Conservation (phyloP, 2,113 vertebrate species). For the Microtus ochrogaster region DNA sequence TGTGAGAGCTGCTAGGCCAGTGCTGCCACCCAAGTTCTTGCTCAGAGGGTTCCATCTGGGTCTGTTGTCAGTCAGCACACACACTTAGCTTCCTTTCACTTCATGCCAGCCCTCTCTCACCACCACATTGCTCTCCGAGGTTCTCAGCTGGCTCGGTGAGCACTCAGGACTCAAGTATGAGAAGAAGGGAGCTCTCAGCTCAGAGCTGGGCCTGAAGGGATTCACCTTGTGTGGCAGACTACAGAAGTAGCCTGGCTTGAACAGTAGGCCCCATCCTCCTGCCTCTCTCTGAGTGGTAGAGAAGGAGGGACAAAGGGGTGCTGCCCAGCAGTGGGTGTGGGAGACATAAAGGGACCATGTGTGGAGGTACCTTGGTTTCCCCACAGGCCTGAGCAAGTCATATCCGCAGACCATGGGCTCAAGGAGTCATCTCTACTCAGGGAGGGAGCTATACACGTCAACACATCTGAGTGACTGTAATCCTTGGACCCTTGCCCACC, state of each 20-base stretch:
- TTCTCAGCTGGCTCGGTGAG: no score
- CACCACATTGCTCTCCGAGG: no score
- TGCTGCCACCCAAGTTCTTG: no score
- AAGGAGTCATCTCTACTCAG: no score
- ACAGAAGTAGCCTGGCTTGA: background rate
- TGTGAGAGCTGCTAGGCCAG: background rate
- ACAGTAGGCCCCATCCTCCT: background rate
- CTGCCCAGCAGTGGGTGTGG: background rate
- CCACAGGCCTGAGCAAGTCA: background rate
- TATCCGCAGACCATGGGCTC: background rate
- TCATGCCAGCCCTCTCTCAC: fast-evolving
- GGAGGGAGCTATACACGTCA: no score
- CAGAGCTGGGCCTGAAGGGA: background rate
- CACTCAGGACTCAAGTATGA: no score
- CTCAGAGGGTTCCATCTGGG: fast-evolving
- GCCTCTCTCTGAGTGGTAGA: background rate
- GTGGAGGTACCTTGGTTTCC: no score
- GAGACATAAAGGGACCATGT: no score
- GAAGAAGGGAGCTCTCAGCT: background rate
- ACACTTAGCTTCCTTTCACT: fast-evolving
- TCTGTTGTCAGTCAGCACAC: fast-evolving
- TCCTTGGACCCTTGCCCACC: no score
- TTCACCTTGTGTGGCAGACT: fast-evolving
- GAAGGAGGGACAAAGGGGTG: background rate
- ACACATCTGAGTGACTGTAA: no score